Evolutionary conservation across 2,888 invertebrate species (phyloP).

Genomic region (Allophyes oxyacanthae): DNA sequence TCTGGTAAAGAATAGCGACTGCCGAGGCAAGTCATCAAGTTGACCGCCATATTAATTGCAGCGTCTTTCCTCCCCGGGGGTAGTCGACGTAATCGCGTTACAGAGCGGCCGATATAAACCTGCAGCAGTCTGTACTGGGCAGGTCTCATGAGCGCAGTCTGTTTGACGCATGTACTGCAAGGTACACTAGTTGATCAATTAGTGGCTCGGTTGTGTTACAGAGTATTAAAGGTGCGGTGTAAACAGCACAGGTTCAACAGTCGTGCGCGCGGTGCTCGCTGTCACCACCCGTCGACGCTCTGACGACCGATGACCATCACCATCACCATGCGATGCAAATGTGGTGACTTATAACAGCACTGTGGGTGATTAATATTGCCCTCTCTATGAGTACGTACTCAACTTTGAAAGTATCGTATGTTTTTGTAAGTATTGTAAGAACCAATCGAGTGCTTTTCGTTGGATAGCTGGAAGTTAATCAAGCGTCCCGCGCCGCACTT

Average conservation of each 20-base stretch:
- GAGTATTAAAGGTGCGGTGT: no score
- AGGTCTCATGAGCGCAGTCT: background rate
- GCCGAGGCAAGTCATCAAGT: constrained; percentile 2
- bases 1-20: background rate
- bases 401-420: background rate
- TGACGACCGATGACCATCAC: no score
- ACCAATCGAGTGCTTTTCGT: background rate
- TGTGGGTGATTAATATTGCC: no score
- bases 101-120: background rate
- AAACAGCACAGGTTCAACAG: no score
- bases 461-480: constrained; percentile 9
- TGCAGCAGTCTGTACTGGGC: background rate
- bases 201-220: no score
- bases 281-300: no score
- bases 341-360: no score
- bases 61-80: background rate
- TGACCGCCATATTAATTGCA: constrained; percentile 24
- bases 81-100: background rate
- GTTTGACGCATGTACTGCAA: background rate
- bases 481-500: constrained; percentile 34
- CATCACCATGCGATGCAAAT: no score
- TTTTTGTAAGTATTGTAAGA: background rate
- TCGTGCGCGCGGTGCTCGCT: no score
- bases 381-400: no score
- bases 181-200: no score